phyloP scores from a whole-genome alignment of 2,113 vertebrate species.

The Proterorhinus semilunaris region DNA sequence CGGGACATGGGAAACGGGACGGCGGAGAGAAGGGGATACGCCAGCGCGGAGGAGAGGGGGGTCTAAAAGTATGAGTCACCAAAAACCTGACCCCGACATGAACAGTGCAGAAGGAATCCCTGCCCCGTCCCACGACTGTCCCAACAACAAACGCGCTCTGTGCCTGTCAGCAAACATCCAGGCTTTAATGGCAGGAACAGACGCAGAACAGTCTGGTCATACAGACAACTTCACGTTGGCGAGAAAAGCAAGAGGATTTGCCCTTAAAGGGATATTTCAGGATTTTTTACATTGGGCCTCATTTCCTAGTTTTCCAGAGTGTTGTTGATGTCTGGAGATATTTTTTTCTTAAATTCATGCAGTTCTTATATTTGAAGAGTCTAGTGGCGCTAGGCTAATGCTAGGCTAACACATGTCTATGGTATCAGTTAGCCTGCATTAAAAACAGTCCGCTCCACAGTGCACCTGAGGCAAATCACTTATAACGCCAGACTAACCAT shows the following conservation, averaged over 20 bases:
- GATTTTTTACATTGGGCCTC: no score
- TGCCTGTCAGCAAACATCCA: not conserved
- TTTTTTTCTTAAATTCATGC: no score
- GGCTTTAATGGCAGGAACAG: not conserved
- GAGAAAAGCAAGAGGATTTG: not conserved
- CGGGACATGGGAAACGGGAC: slow-evolving; percentile 37
- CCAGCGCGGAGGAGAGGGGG: slow-evolving; percentile 16
- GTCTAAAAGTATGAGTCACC: slow-evolving; percentile 56
- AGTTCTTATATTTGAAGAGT: no score
- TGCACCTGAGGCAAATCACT: no score
- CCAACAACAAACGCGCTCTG: not conserved
- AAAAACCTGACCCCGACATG: slow-evolving; percentile 33
- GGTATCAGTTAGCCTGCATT: no score
- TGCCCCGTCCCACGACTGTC: slow-evolving; percentile 3
- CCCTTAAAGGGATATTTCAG: no score
- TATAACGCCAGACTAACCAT: no score
- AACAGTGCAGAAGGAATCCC: slow-evolving; percentile 33
- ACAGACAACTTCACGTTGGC: not conserved
- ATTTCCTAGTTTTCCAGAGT: no score
- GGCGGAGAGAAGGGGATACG: not conserved
- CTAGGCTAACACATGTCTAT: no score
- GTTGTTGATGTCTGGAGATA: not conserved
- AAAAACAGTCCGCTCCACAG: no score
- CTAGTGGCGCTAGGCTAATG: no score
- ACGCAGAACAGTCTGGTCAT: not conserved